Evolutionary conservation across 1,140 invertebrate genomes (phyloP).

Genomic region (Euura saliciscinereae): DNA sequence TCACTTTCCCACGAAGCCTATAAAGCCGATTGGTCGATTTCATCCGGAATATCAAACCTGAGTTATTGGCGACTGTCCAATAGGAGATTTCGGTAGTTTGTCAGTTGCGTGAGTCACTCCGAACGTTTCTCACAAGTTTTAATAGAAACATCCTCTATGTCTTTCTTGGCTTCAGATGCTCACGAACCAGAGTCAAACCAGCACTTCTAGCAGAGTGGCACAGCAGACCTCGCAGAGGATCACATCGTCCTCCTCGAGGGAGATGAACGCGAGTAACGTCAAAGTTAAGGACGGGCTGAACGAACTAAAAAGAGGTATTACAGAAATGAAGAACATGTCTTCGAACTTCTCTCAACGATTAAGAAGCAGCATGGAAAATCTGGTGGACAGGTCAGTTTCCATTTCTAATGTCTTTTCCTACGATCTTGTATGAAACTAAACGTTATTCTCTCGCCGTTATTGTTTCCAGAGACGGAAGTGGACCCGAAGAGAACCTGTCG

Average conservation of each 20-base stretch:
- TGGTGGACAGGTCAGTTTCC: slow-evolving; percentile 50
- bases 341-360: slow-evolving; percentile 53
- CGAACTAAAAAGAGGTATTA: slow-evolving; percentile 63
- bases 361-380: slow-evolving; percentile 55
- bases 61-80: not conserved
- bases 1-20: not conserved
- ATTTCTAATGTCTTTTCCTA: too few species aligned
- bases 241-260: slow-evolving; percentile 52
- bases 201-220: slow-evolving; percentile 41
- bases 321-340: slow-evolving; percentile 64
- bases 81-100: not conserved
- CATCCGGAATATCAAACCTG: too few species aligned
- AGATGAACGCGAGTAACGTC: slow-evolving; percentile 60
- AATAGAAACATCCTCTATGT: not conserved
- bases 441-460: too few species aligned
- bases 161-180: slow-evolving; percentile 27
- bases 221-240: slow-evolving; percentile 53
- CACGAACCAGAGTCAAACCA: slow-evolving; percentile 47
- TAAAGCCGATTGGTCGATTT: not conserved
- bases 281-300: slow-evolving; percentile 58
- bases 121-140: not conserved
- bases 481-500: slow-evolving; percentile 56
- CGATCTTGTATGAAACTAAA: too few species aligned
- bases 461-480: slow-evolving; percentile 43
- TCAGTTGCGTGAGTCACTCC: too few species aligned